A percentile compares a stretch with the other conserved stretches of the same genome.
Evolutionary conservation across 2,113 vertebrate genomes (phyloP).

Genomic region (Siniperca knerii): DNA sequence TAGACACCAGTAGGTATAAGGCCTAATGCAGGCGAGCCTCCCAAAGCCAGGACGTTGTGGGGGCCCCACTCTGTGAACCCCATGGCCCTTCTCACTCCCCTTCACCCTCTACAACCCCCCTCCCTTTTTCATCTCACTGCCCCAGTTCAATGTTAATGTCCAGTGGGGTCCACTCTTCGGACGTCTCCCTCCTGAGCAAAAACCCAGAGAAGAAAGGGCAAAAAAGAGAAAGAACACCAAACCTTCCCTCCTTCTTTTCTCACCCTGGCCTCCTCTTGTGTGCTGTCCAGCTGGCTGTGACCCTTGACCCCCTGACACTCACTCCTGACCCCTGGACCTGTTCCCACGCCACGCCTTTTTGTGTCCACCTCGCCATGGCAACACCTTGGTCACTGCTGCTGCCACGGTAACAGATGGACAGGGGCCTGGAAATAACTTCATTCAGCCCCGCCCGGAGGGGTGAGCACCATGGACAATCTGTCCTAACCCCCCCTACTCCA

Average conservation of each 20-base stretch:
- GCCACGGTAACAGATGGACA: conserved; percentile 88
- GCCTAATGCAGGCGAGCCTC: conserved; percentile 58
- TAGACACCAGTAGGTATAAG: conserved; percentile 73
- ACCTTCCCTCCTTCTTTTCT: conserved; percentile 83
- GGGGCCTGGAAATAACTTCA: conserved; percentile 84
- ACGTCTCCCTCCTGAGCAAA: conserved; percentile 62
- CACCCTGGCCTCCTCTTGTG: conserved; percentile 85
- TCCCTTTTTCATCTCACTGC: conserved; percentile 66
- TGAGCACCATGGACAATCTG: conserved; percentile 76
- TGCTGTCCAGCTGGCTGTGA: conserved; percentile 88
- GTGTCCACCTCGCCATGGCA: conserved; percentile 83
- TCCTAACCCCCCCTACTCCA: conserved; percentile 26
- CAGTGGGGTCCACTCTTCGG: conserved; percentile 78
- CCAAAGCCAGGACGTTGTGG: conserved; percentile 57
- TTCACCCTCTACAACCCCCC: conserved; percentile 23
- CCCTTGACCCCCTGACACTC: conserved; percentile 83
- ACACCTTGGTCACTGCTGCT: conserved; percentile 83
- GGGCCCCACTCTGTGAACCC: conserved; percentile 60
- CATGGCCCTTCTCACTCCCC: conserved; percentile 27
- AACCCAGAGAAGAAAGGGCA: conserved; percentile 64
- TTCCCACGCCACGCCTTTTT: conserved; percentile 90
- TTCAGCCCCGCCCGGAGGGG: conserved; percentile 74
- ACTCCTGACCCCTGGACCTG: conserved; percentile 86
- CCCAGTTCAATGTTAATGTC: conserved; percentile 87
- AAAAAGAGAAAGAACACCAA: conserved; percentile 61